Evolutionary conservation across 2,888 invertebrate genomes (phyloP).

Genomic region (Petrolisthes cinctipes): DNA sequence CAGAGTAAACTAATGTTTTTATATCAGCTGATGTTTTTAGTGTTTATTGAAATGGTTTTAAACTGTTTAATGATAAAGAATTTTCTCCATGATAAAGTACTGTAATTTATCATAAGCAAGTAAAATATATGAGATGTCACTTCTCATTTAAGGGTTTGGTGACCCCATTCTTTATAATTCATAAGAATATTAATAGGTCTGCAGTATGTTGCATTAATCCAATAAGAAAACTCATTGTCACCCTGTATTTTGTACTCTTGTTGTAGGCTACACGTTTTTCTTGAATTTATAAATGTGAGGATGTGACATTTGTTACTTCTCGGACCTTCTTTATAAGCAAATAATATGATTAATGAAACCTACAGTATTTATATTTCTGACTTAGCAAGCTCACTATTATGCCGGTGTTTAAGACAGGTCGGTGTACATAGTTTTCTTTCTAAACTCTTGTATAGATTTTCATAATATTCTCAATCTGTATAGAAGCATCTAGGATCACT

Average conservation of each 20-base stretch:
- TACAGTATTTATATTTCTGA: neutral
- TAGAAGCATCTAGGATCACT: neutral
- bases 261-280: neutral
- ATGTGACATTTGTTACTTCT: neutral
- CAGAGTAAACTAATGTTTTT: too few relatives aligned
- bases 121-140: too few relatives aligned
- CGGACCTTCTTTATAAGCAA: neutral
- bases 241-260: too few relatives aligned
- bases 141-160: too few relatives aligned
- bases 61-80: too few relatives aligned
- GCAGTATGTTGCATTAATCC: neutral
- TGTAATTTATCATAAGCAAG: too few relatives aligned
- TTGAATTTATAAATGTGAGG: neutral
- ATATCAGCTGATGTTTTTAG: too few relatives aligned
- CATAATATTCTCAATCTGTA: neutral
- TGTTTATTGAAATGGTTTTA: too few relatives aligned
- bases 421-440: neutral
- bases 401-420: neutral
- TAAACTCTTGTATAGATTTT: neutral
- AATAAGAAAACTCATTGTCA: neutral
- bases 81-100: too few relatives aligned
- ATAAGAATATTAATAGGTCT: too few relatives aligned
- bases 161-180: too few relatives aligned
- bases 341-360: neutral
- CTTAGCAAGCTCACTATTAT: neutral